A percentile compares a stretch with the other conserved stretches of the same genome.
Conservation (phyloP, 2,797 vertebrate species). For the Gymnoscopelus braueri region DNA sequence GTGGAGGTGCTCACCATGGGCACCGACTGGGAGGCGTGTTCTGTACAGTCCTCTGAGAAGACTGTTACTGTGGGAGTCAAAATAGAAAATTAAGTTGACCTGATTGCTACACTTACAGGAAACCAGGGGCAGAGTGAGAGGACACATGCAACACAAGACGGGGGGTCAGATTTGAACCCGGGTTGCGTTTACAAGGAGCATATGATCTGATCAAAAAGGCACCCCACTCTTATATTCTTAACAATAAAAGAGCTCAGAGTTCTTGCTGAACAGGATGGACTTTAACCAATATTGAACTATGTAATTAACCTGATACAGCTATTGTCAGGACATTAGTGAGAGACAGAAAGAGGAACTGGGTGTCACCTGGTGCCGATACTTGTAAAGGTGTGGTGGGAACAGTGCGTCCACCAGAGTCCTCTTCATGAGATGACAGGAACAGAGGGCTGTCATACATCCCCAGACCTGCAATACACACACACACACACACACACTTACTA, state of each 20-base stretch:
- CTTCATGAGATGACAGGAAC: slow-evolving; percentile 89
- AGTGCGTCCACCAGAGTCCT: slow-evolving; percentile 93
- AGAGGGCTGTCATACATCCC: slow-evolving; percentile 94
- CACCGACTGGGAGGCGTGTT: slow-evolving; percentile 93
- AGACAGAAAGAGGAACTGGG: not conserved
- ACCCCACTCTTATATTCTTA: too few species aligned
- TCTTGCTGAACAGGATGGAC: not conserved
- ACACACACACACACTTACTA: not conserved
- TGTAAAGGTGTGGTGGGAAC: slow-evolving; percentile 93
- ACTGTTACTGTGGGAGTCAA: slow-evolving; percentile 74
- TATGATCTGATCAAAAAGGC: too few species aligned
- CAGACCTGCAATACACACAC: slow-evolving; percentile 79
- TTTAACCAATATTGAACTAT: not conserved
- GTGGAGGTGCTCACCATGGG: slow-evolving; percentile 96
- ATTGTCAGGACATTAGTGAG: not conserved
- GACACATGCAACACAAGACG: too few species aligned
- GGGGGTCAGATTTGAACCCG: too few species aligned
- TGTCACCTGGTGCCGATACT: slow-evolving; percentile 87
- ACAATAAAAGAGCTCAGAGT: not conserved
- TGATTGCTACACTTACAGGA: too few species aligned
- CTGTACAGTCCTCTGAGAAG: slow-evolving; percentile 90
- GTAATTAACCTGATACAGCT: too few species aligned
- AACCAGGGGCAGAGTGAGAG: too few species aligned
- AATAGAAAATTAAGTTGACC: too few species aligned
- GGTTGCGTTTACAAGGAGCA: too few species aligned